Evolutionary conservation across 2,113 vertebrate species (phyloP).

Genomic region (Nematolebias whitei): DNA sequence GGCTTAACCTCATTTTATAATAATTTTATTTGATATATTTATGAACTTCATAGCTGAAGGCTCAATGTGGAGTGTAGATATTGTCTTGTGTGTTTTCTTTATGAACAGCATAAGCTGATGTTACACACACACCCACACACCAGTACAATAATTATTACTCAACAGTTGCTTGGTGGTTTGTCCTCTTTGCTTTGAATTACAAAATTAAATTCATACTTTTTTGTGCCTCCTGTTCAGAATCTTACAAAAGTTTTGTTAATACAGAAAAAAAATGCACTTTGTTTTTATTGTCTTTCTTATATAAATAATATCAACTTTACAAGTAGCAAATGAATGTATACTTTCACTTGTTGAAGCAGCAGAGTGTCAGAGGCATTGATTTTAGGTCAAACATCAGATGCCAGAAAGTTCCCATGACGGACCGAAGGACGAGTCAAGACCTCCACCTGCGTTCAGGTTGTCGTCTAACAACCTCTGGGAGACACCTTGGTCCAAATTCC

Average conservation of each 20-base stretch:
- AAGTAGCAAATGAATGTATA: background rate
- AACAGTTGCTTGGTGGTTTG: conserved; percentile 25
- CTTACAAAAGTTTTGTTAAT: too few species aligned
- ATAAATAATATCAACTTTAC: too few species aligned
- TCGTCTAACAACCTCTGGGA: too few species aligned
- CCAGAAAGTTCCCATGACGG: conserved; percentile 4
- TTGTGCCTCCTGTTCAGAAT: background rate
- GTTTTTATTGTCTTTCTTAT: too few species aligned
- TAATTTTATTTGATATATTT: too few species aligned
- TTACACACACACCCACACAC: conserved; percentile 15
- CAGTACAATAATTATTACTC: conserved; percentile 40
- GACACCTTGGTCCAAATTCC: conserved; percentile 51
- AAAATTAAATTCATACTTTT: background rate
- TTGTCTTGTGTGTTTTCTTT: background rate
- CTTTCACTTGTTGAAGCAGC: conserved; percentile 2
- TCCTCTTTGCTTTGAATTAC: conserved; percentile 11
- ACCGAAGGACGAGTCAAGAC: too few species aligned
- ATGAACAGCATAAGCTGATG: conserved; percentile 48
- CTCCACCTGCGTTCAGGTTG: too few species aligned
- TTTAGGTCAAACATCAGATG: conserved; percentile 68
- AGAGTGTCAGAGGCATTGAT: conserved; percentile 21
- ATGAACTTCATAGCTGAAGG: too few species aligned
- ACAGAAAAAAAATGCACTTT: background rate
- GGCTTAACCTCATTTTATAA: too few species aligned
- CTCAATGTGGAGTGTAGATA: too few species aligned